Percentiles rank a stretch among this genome's conserved stretches.
Conservation (phyloP, 1,140 invertebrate species). For the Dinoponera quadriceps region DNA sequence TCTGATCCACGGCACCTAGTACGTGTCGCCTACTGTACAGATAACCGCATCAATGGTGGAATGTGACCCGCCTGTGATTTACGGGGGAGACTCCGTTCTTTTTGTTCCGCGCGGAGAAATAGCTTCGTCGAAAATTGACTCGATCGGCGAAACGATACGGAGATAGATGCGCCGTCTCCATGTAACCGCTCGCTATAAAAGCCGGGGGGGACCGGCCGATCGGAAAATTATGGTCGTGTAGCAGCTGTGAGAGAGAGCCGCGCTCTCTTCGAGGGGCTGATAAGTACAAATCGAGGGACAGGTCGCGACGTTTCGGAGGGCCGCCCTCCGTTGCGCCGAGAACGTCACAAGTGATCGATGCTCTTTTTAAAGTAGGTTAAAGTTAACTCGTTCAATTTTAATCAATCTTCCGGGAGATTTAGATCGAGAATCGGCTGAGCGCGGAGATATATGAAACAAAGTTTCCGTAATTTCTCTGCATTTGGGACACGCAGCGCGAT, state of each 20-base stretch:
- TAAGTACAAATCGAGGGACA: slow-evolving; percentile 28
- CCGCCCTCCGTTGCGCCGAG: not conserved
- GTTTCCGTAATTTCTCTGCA: too few species aligned
- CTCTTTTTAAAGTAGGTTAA: not conserved
- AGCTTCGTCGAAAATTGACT: slow-evolving; percentile 67
- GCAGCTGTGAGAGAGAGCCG: not conserved
- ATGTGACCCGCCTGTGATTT: slow-evolving; percentile 68
- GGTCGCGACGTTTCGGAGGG: not conserved
- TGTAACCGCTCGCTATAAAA: slow-evolving; percentile 41
- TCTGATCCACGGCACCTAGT: slow-evolving; percentile 68
- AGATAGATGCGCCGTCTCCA: slow-evolving; percentile 52
- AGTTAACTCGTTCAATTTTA: slow-evolving; percentile 1
- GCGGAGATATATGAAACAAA: too few species aligned
- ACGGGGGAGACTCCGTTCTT: slow-evolving; percentile 59
- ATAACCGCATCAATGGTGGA: slow-evolving; percentile 73
- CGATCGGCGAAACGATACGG: slow-evolving; percentile 62
- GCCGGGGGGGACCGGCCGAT: not conserved
- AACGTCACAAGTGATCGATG: slow-evolving; percentile 25
- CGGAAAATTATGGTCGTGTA: slow-evolving; percentile 46
- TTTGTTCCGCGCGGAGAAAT: slow-evolving; percentile 49
- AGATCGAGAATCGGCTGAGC: not conserved
- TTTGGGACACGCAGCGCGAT: too few species aligned
- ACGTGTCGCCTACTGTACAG: slow-evolving; percentile 71
- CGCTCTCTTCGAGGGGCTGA: slow-evolving; percentile 9
- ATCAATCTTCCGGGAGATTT: not conserved